Evolutionary conservation across 2,888 invertebrate genomes (phyloP), one percentile per base, ranked within the genome.

Genomic region (Zonitis immaculata): DNA sequence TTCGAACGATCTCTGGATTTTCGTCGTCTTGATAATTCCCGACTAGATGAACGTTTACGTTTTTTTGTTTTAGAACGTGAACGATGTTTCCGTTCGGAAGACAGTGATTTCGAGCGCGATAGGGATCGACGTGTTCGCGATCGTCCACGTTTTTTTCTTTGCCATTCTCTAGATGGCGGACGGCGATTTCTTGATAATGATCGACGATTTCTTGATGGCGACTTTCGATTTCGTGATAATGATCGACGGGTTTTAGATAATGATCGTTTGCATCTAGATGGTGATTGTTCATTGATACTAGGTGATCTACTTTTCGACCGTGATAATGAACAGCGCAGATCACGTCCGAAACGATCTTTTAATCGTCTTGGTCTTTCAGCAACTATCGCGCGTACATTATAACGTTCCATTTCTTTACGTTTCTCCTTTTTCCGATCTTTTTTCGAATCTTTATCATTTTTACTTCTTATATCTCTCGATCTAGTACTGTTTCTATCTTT

Each of bases 311-410:
- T 68, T 52, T 60, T 61, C 1, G 69, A 68, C 44, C 61, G 51
- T 7, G 68, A 65, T 6, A 63, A 55, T 6, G 66, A 61, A 4
- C 59, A 63, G 20, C 66, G 54, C 49, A 86, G 80, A 73, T 91
- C 91, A 9, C 91, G 79, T 0, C 91, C 91, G 75, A 90, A 91
- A 47, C 87, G 83, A 74, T 91, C 90, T 73, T 87, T 89, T 12
- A 68, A 54, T 4, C 71, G 58, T 49, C 82, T 78, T 0, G 85
- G 82, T 63, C 85, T 84, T 57, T 87, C 87, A 5, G 86, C 81
- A 7, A 92, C 86, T 30, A 92, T 77, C 56, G 87, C 85, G 35
- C 92, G 80, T 8, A 92, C 91, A 77, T 91, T 87, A 72, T 93
- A 93, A 3, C 92, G 80, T 65, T 88, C 88, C 46, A 93, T 76